Evolutionary conservation across 2,113 vertebrate genomes (phyloP).

Genomic region (Abramis brama): DNA sequence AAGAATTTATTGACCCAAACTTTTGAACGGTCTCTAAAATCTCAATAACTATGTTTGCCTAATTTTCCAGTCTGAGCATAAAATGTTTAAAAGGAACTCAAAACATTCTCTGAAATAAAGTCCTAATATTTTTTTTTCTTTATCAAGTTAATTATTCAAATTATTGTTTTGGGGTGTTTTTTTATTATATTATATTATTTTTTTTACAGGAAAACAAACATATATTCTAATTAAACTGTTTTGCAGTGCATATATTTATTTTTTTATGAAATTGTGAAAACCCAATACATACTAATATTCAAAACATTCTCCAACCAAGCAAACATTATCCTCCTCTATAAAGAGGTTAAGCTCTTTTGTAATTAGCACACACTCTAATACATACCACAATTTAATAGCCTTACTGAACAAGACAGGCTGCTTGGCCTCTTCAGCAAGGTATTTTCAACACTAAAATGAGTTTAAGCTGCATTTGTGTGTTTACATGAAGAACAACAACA

Average conservation of each 20-base stretch:
- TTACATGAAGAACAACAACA: constrained; percentile 20
- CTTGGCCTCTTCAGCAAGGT: constrained; percentile 74
- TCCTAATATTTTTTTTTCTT: background rate
- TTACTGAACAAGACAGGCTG: constrained; percentile 78
- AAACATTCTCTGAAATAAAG: background rate
- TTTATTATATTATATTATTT: too few relatives aligned
- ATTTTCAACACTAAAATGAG: constrained; percentile 68
- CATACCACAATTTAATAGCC: constrained; percentile 78
- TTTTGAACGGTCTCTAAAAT: background rate
- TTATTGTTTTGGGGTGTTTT: too few relatives aligned
- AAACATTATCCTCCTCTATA: constrained; percentile 78
- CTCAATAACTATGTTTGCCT: background rate
- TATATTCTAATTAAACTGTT: background rate
- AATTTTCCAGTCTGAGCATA: background rate
- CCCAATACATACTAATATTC: constrained; percentile 36
- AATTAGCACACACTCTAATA: constrained; percentile 81
- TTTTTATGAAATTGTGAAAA: background rate
- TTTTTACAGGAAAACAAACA: background rate
- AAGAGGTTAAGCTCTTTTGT: constrained; percentile 80
- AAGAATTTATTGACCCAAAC: background rate
- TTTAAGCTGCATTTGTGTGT: background rate
- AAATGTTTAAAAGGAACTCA: background rate
- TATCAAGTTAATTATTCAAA: background rate
- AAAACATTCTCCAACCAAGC: constrained; percentile 77
- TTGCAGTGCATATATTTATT: background rate